Evolutionary conservation across 2,888 invertebrate species (phyloP), one percentile per base, ranked within the genome.

Genomic region (Lochmaea capreae): DNA sequence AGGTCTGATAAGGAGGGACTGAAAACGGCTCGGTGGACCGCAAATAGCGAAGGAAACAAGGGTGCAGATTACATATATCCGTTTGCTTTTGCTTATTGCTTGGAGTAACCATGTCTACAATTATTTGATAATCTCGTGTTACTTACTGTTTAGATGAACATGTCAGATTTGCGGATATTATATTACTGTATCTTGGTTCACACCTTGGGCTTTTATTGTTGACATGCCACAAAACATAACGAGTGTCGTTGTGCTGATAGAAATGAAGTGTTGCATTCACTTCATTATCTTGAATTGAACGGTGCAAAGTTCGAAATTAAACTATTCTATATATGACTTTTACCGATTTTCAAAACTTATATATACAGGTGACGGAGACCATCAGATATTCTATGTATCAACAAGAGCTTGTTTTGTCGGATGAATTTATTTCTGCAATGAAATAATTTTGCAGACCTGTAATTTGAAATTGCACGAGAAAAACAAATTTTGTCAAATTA

Each of bases 1-100:
- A 74, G 76, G 78, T 72, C 78, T 68, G 82, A 83, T 83, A 83
- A 82, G 81, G 79, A 79, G 82, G 82, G 83, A 79, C 83, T 83
- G 83, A 80, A 83, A 86, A 85, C 83, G 85, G 82, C 81, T 83
- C 82, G 85, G 85, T 84, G 83, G 83, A 81, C 87, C 87, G 83
- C 87, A 87, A 87, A 86, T 85, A 85, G 86, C 84, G 80, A 77
- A 83, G 85, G 85, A 85, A 85, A 85, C 86, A 85, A 85, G 85
- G 85, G 85, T 83, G 84, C 84, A 85, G 86, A 86, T 86, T 86
- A 86, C 85, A 84, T 84, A 84, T 85, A 84, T 84, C 83, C 83
- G 81, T 80, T 81, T 77, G 80, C 81, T 79, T 82, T 67, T 81
- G 83, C 83, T 84, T 83, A 84, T 84, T 84, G 84, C 83, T 79